Base-by-base conservation (phyloP, 2,113 vertebrate species). In the Serilophus lunatus region DNA sequence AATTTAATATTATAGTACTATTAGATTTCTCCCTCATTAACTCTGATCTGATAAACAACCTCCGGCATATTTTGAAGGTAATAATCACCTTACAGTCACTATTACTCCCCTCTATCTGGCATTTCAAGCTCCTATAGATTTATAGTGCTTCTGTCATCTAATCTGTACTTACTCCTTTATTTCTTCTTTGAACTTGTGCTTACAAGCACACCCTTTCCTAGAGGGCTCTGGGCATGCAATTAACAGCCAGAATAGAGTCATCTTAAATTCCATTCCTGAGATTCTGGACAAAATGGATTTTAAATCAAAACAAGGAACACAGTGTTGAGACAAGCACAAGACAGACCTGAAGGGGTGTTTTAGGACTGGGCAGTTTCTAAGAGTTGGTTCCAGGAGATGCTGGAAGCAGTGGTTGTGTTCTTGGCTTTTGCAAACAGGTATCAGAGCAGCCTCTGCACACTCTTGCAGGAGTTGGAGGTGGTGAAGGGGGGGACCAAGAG, bases 1-100 rank as follows among this genome's bases (percentile, higher is more conserved):
- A 93, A 90, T 91, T 93, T 88, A 87, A 80, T 92, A 82, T 78
- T 91, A 80, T 76, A 83, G 88, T 75, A 69, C 87, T 95, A 66
- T 95, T 95, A 93, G 85, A 77, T 95, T 96, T 94, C 93, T 80
- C 90, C 70, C 59, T 80, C 90, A 53, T 92, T 93, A 96, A 96
- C 82, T 97, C 88, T 63, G 92, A 90, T 92, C 85, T 95, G 93
- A 95, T 89, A 83, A 95, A 96, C 93, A 94, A 89, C 76, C 92
- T 92, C 93, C 8, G 26, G 70, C 82, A 44, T 85, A 63, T 93
- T 95, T 87, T 83, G 60, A 93, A 96, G 92, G 85, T 92, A 93
- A 94, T 82, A 88, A 88, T 92, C 96, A 94, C 90, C 93, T 96
- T 94, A 69, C 72, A 79, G 53, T 91, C 90, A 76, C 57, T 87